These are phyloP conservation scores for Amblyteles armatorius DNA, from an alignment of 2,888 invertebrate genomes.

Conservation along the genomic window DNA sequence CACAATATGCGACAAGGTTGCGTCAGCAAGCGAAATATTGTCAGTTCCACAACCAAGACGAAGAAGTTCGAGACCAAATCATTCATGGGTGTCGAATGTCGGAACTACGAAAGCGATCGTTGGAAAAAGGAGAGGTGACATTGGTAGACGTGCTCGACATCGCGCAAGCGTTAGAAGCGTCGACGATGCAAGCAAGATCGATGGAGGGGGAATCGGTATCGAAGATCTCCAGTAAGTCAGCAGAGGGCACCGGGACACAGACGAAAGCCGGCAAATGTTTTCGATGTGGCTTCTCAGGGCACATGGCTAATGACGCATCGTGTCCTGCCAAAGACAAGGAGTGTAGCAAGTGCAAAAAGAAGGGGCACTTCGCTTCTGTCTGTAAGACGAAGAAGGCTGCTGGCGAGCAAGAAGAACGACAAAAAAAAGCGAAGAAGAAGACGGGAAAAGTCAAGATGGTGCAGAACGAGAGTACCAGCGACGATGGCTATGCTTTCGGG, in stretches of 20 bases:
- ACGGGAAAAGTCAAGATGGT: not conserved
- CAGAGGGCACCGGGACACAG: slow-evolving; percentile 7
- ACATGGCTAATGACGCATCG: slow-evolving; percentile 57
- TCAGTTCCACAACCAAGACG: slow-evolving; percentile 35
- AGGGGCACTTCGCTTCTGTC: slow-evolving; percentile 71
- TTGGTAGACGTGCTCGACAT: slow-evolving; percentile 61
- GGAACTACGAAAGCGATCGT: slow-evolving; percentile 63
- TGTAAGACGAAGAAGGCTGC: slow-evolving; percentile 54
- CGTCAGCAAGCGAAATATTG: slow-evolving; percentile 63
- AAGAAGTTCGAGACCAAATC: slow-evolving; percentile 61
- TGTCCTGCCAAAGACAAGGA: slow-evolving; percentile 71
- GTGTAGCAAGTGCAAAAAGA: slow-evolving; percentile 70
- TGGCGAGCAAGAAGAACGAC: not conserved
- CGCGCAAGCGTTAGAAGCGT: slow-evolving; percentile 68
- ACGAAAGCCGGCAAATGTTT: slow-evolving; percentile 47
- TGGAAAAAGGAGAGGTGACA: slow-evolving; percentile 63
- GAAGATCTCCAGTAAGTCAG: slow-evolving; percentile 23
- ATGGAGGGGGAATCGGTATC: slow-evolving; percentile 33
- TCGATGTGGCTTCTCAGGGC: slow-evolving; percentile 62
- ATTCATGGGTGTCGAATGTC: slow-evolving; percentile 64
- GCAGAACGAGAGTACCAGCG: not conserved
- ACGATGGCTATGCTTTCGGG: slow-evolving; percentile 44
- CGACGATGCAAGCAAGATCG: slow-evolving; percentile 53
- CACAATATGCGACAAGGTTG: slow-evolving; percentile 46
- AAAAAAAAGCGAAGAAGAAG: not conserved